Evolutionary conservation across 1,140 invertebrate species (phyloP), one percentile per base, ranked within the genome.

Genomic region (Rhyzopertha dominica): DNA sequence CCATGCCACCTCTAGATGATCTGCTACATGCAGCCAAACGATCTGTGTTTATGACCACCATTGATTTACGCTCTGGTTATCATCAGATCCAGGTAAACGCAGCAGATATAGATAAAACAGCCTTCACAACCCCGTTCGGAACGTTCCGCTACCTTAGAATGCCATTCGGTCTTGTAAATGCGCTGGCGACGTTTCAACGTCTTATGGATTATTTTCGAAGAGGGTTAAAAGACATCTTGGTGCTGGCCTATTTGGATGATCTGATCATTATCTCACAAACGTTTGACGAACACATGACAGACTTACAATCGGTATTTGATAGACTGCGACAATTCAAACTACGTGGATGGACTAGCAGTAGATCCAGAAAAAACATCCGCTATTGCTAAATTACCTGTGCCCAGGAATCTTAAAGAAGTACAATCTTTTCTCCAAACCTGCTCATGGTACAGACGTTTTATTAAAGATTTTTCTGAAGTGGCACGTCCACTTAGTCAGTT

Each of bases 81-180:
- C n/a, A n/a, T n/a, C n/a, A 26, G n/a, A n/a, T 26, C 7, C 24
- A 7, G 7, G 49, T 70, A 5, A 32, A 19, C 5, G 24, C 51
- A 3, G 46, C 56, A 13, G 55, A 61, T 25, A 42, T 47, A 8
- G 50, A 58, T 16, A 63, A 61, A 20, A 75, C 72, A 3, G 67
- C 65, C 1, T 72, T 73, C 37, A 58, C 52, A 1, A 66, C 58
- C 2, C 62, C 60, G 1, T 49, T 65, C 2, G 68, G 65, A 2
- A 52, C 61, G 3, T 72, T 46, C 31, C 38, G 56, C 32, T 74
- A 67, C 40, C 58, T 49, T 12, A 53, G 67, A 0, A 63, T 74
- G 60, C 63, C 68, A 0, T 66, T 72, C 53, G 70, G 71, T 4
- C 47, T 74, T 1, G 43, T 44, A 4, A 70, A 65, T 35, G 49